Evolutionary conservation across 2,797 vertebrate species (phyloP).

Genomic region (Sebastes trivittatus): DNA sequence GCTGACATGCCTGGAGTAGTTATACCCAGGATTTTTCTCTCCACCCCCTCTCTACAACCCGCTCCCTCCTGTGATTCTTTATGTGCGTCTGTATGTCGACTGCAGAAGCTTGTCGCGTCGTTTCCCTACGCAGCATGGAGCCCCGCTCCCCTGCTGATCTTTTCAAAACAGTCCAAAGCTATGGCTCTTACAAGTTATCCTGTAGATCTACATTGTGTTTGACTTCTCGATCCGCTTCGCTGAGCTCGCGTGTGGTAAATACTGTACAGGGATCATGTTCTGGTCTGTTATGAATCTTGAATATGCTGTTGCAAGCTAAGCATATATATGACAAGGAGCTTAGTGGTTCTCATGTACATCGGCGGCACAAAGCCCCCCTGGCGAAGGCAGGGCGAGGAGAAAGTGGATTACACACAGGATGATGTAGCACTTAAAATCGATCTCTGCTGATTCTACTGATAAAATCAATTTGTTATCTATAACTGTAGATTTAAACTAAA

Average conservation of each 20-base stretch:
- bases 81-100: conserved; percentile 31
- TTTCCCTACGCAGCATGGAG: conserved; percentile 58
- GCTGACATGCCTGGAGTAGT: neutral
- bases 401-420: conserved; percentile 67
- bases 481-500: neutral
- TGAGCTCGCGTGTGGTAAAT: conserved; percentile 12
- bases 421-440: neutral
- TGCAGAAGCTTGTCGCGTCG: conserved; percentile 41
- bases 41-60: neutral
- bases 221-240: conserved; percentile 18
- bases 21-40: neutral
- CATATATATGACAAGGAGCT: conserved; percentile 22
- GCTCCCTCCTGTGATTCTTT: conserved; percentile 33
- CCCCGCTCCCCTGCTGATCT: conserved; percentile 65
- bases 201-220: conserved; percentile 47
- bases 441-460: neutral
- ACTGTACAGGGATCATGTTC: conserved; percentile 21
- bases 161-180: conserved; percentile 60
- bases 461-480: neutral
- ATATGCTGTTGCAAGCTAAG: conserved; percentile 29
- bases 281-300: conserved; percentile 25
- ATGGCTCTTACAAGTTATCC: neutral
- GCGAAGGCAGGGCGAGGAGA: conserved; percentile 41
- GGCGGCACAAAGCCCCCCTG: conserved; percentile 67
- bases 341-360: conserved; percentile 30